Percentiles rank a stretch among this genome's conserved stretches.
Evolutionary conservation across 2,113 vertebrate genomes (phyloP).

Genomic region (Bambusicola thoracicus): DNA sequence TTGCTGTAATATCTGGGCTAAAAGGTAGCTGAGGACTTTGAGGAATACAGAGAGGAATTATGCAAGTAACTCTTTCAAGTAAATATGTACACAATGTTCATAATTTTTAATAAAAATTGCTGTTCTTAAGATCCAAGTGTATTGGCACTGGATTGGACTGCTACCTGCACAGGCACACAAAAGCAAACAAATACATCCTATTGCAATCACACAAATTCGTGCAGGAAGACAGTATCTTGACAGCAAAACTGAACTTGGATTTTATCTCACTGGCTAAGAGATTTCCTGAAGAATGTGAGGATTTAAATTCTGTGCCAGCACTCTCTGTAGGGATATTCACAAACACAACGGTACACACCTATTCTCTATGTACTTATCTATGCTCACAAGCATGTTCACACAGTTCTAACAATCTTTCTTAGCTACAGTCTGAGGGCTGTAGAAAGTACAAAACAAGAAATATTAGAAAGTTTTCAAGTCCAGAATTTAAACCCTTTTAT

Average conservation of each 20-base stretch:
- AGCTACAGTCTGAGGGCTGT: background rate
- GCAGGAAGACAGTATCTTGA: background rate
- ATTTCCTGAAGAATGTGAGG: background rate
- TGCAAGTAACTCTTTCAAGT: background rate
- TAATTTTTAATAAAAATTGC: background rate
- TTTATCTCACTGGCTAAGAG: background rate
- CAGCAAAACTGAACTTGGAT: background rate
- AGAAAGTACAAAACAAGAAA: background rate
- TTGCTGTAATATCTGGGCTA: background rate
- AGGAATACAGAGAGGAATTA: accelerated
- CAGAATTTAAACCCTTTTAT: background rate
- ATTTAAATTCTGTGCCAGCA: background rate
- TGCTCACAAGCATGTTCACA: background rate
- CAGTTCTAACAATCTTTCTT: background rate
- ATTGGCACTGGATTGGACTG: background rate
- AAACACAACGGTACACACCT: background rate
- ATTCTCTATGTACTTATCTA: background rate
- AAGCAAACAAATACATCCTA: background rate
- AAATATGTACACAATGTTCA: background rate
- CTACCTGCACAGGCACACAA: accelerated
- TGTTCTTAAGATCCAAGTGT: background rate
- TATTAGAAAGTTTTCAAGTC: background rate
- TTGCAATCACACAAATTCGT: background rate
- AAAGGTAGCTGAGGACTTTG: background rate
- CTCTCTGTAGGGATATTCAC: background rate